phyloP scores from a whole-genome alignment of 2,797 vertebrate genomes.

The Mormyrus hasselquistii region DNA sequence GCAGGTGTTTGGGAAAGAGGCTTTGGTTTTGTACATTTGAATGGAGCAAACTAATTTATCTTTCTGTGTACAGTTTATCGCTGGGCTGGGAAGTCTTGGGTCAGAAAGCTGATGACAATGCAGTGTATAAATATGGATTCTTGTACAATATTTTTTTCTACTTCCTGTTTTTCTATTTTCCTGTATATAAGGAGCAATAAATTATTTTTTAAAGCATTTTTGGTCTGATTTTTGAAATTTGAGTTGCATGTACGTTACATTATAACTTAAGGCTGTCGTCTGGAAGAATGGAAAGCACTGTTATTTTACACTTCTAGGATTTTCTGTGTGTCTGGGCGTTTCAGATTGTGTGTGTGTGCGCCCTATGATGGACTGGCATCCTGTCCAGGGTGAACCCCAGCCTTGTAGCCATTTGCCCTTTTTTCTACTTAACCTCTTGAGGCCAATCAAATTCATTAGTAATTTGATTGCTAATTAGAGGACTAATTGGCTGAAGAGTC shows the following conservation, averaged over 20 bases:
- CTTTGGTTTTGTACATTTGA: slow-evolving; percentile 10
- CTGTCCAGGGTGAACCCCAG: neutral
- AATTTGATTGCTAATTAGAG: neutral
- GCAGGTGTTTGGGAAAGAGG: slow-evolving; percentile 15
- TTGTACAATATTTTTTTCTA: slow-evolving; percentile 70
- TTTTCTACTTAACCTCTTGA: neutral
- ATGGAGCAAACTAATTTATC: slow-evolving; percentile 25
- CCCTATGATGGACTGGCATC: neutral
- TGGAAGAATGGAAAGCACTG: neutral
- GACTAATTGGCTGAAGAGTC: neutral
- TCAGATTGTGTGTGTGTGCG: neutral
- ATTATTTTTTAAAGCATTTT: slow-evolving; percentile 69
- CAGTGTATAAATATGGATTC: slow-evolving; percentile 59
- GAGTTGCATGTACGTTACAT: neutral
- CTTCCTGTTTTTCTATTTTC: slow-evolving; percentile 53
- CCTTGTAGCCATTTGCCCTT: neutral
- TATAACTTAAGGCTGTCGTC: neutral
- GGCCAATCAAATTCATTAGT: neutral
- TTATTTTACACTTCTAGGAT: neutral
- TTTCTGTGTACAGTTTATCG: slow-evolving; percentile 45
- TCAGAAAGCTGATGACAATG: slow-evolving; percentile 45
- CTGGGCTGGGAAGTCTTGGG: slow-evolving; percentile 22
- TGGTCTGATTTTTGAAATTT: neutral
- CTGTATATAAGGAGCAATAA: slow-evolving; percentile 73
- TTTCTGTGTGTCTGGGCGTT: neutral